These are phyloP conservation scores for Eucidaris tribuloides DNA, from an alignment of 35 echinoderm and acorn worm species.

Conservation along the genomic window DNA sequence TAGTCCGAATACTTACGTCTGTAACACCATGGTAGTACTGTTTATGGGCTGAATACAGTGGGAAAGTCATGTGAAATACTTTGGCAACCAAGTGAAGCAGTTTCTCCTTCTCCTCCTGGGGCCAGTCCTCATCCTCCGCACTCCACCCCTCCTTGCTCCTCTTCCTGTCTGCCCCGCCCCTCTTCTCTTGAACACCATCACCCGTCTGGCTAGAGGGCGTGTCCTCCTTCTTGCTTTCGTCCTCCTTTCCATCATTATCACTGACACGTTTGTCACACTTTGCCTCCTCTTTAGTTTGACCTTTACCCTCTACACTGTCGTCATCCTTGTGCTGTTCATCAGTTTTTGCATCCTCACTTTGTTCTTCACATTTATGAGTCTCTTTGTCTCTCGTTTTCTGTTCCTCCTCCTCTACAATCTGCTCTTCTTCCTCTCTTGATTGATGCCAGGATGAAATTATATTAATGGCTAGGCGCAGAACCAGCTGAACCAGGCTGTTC, in stretches of 20 bases:
- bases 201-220: too few relatives aligned
- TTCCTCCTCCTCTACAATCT: background rate
- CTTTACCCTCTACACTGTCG: background rate
- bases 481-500: slow-evolving; percentile 65
- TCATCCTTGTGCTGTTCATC: background rate
- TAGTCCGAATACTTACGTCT: slow-evolving; percentile 41
- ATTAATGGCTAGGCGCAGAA: slow-evolving; percentile 70
- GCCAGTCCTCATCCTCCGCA: slow-evolving; percentile 14
- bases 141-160: background rate
- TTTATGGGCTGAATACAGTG: slow-evolving; percentile 84
- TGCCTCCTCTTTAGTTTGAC: background rate
- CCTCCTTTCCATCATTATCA: background rate
- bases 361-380: background rate
- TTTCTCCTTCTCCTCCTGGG: slow-evolving; percentile 34
- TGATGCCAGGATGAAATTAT: slow-evolving; percentile 35
- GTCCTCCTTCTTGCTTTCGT: slow-evolving; percentile 16
- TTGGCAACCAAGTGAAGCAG: slow-evolving; percentile 67
- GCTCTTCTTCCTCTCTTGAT: background rate
- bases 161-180: background rate
- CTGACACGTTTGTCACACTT: background rate
- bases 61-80: slow-evolving; percentile 84
- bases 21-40: slow-evolving; percentile 66
- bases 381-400: background rate
- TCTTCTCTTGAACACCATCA: slow-evolving; percentile 21
- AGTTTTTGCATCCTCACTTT: background rate